phyloP scores from a whole-genome alignment of 2,888 invertebrate genomes.

The Tryphoninae sp. region DNA sequence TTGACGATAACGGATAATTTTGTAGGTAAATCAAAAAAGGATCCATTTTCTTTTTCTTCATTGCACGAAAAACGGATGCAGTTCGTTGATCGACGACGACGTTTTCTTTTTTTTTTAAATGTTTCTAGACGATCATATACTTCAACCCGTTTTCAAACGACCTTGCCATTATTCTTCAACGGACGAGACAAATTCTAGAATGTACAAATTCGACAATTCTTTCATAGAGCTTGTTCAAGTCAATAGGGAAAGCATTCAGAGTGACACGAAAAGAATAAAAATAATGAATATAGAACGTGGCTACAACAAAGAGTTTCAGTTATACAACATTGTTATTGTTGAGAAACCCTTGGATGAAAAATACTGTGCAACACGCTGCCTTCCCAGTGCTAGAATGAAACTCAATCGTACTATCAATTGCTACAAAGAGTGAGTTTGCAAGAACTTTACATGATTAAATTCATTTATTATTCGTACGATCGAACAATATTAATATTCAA shows the following conservation, averaged over 20 bases:
- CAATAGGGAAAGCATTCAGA: slow-evolving; percentile 47
- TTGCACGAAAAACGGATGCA: neutral
- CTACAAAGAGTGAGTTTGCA: slow-evolving; percentile 70
- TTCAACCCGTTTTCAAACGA: slow-evolving; percentile 62
- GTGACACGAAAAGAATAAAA: slow-evolving; percentile 58
- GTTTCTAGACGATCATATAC: slow-evolving; percentile 71
- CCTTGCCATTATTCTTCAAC: slow-evolving; percentile 64
- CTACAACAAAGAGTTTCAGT: slow-evolving; percentile 70
- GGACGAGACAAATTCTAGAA: slow-evolving; percentile 51
- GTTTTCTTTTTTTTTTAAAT: slow-evolving; percentile 47
- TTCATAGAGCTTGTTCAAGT: slow-evolving; percentile 56
- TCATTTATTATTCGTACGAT: neutral
- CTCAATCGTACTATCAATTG: slow-evolving; percentile 67
- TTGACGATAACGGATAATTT: slow-evolving; percentile 69
- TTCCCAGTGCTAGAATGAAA: slow-evolving; percentile 56
- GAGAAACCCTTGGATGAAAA: slow-evolving; percentile 68
- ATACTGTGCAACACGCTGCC: slow-evolving; percentile 53
- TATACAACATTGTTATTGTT: slow-evolving; percentile 69
- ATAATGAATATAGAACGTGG: slow-evolving; percentile 70
- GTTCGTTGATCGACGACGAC: neutral
- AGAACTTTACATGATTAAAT: neutral
- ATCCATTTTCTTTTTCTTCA: neutral
- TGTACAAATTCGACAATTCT: slow-evolving; percentile 65
- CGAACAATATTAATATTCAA: no score
- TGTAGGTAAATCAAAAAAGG: slow-evolving; percentile 65